Conservation (phyloP, 2,888 invertebrate genomes). For the Sesamia inferens region DNA sequence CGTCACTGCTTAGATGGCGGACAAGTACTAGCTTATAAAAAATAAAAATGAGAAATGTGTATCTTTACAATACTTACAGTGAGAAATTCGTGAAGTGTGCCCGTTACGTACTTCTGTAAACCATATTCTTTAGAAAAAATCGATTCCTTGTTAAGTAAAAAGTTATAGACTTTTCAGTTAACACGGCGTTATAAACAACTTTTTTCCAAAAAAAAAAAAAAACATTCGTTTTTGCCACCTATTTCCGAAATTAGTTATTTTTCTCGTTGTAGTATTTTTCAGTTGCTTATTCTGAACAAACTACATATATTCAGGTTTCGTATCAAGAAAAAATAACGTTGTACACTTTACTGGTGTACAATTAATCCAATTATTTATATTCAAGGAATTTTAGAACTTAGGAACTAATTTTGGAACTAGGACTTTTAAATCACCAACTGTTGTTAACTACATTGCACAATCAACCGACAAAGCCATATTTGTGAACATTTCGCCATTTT, state of each 20-base stretch:
- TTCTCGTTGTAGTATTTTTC: no score
- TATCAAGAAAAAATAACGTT: no score
- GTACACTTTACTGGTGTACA: neutral
- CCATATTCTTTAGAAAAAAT: constrained; percentile 9
- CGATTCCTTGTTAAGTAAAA: neutral
- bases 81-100: neutral
- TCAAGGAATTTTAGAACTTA: neutral
- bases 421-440: constrained; percentile 1
- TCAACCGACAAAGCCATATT: constrained; percentile 2
- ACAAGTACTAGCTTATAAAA: no score
- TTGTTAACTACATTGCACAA: neutral
- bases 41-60: neutral
- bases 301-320: no score
- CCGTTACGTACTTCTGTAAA: neutral
- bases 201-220: no score
- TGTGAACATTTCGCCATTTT: constrained; percentile 4
- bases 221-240: no score
- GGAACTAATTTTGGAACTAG: no score
- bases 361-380: neutral
- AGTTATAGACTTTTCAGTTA: neutral
- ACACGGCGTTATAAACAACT: neutral
- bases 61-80: neutral
- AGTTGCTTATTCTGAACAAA: no score
- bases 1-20: no score
- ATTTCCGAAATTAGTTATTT: no score